Base-by-base conservation (phyloP, 1,140 invertebrate genomes). In the Tyrophagus putrescentiae region DNA sequence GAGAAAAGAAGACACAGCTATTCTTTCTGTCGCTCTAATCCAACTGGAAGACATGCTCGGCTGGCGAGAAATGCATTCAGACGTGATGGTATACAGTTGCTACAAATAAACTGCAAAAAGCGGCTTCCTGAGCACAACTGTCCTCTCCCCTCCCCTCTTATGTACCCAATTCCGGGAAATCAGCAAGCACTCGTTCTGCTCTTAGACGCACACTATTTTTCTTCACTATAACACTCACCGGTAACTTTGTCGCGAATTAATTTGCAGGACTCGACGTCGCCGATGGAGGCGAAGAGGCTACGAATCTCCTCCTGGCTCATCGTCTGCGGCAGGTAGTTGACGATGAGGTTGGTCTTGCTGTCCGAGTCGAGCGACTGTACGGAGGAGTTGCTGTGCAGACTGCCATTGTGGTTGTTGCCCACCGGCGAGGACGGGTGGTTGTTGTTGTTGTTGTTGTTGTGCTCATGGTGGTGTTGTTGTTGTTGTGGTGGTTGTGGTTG, bases 241-340 rank as follows among this genome's bases (percentile, higher is more conserved):
- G 89, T 94, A 42, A 89, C 85, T 80, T 98, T 98, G 75, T 99
- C 96, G 63, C 93, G 78, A 68, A 98, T 98, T 60, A 98, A 78
- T 77, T 98, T 98, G 77, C 95, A 99, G 68, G 90, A 95, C 73
- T 98, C 95, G 53, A 99, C 90, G 73, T 98, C 93, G 42, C 95
- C 95, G 70, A 98, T 95, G 68, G 87, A 93, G 18, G 89, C 88
- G 75, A 99, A 99, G 45, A 99, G 78, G 45, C 89, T 92, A 60
- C 91, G 79, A 62, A 98, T 96, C 73, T 98, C 94, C 73, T 98
- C 95, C 75, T 98, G 95, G 28, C 91, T 95, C 96, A 98, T 98
- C 59, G 87, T 95, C 76, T 98, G 95, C 48, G 95, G 95, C 70
- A 99, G 78, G 75, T 99, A 99, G 75, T 99, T 98, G 65, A 99